These are phyloP conservation scores for Laticauda colubrina DNA, from an alignment of 2,113 vertebrate genomes.

Conservation along the genomic window DNA sequence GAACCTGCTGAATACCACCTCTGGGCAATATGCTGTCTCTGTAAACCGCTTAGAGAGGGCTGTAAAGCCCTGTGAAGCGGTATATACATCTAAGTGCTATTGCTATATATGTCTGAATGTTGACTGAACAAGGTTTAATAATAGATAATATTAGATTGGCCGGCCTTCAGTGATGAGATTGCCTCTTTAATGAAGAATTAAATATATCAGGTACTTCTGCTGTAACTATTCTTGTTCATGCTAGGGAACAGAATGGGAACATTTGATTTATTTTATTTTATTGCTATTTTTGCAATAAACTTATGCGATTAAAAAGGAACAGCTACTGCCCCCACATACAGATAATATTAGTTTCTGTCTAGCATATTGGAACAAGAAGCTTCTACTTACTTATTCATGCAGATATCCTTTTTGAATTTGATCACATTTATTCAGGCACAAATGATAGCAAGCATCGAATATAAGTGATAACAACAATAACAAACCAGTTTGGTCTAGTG, in stretches of 20 bases:
- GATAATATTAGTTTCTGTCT: neutral
- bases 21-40: too few species aligned
- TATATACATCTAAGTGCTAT: too few species aligned
- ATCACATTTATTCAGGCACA: neutral
- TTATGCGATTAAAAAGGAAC: neutral
- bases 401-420: neutral
- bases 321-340: neutral
- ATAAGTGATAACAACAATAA: neutral
- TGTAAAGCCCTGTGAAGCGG: too few species aligned
- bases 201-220: neutral
- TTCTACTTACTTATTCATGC: neutral
- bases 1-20: too few species aligned
- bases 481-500: neutral
- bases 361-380: neutral
- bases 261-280: neutral
- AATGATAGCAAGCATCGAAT: neutral
- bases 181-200: neutral
- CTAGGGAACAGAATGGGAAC: neutral
- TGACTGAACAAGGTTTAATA: neutral
- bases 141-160: neutral
- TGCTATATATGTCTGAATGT: neutral
- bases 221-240: rapidly evolving
- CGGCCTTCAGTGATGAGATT: neutral
- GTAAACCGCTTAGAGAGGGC: too few species aligned
- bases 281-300: neutral